Base-by-base conservation (phyloP, 1,140 invertebrate genomes). In the Macrobrachium nipponense region DNA sequence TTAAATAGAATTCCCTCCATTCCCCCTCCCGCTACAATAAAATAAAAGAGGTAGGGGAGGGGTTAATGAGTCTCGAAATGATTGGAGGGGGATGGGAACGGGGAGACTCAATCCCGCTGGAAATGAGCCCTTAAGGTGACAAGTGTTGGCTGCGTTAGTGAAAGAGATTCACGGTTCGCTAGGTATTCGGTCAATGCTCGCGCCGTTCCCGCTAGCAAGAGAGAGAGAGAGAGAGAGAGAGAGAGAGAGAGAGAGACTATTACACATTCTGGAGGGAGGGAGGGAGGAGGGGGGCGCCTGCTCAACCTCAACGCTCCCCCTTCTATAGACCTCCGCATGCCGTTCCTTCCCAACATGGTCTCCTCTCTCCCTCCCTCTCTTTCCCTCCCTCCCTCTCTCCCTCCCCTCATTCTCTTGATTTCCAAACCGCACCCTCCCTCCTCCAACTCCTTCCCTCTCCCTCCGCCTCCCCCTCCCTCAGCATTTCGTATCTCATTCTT, bases 301-400 rank as follows among this genome's bases (percentile, higher is more conserved):
- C 18, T 51, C 73, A 36, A 17, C 36, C 73, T 18, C 68, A 15
- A 8, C 75, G 17, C 14, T 58, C 7, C 75, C 75, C 75, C 60
- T 43, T n/a, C 20, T 11, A 4, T 20, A 20, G 27, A 36, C 27
- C 27, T 14, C 0, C 20, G 20, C 20, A 5, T 20, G 68, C 20
- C 27, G 27, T 51, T 18, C 14, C 72, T 14, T 43, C n/a, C 72
- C 72, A 2, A 36, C n/a, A 23, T 4, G 12, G 12, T n/a, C 66
- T 70, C 66, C 36, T 2, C 66, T 51, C 75, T n/a, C 51, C 75
- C 78, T 66, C 61, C 66, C 78, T 64, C 27, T 44, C 51, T 23
- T 58, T 44, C 17, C 58, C 18, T 12, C 18, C 15, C 68, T 72
- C 18, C 27, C 15, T 64, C 36, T 12, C 27, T 17, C 58, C 7